A percentile compares a stretch with the other conserved stretches of the same genome.
phyloP scores from a whole-genome alignment of 2,888 invertebrate genomes.

The Archips crataeganus region DNA sequence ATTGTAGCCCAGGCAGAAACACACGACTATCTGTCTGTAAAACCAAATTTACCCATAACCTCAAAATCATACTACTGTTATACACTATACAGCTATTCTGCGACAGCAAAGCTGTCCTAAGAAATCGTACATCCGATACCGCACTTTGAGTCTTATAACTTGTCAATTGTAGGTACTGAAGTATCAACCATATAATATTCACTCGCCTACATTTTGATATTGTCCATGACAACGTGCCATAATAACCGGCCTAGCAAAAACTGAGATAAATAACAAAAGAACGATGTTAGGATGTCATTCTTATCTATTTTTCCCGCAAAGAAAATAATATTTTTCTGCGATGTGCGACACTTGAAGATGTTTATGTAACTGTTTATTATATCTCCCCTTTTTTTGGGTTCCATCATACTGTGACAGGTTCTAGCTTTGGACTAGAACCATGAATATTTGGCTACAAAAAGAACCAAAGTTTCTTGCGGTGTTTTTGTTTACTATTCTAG shows the following conservation, averaged over 20 bases:
- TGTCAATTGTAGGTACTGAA: not conserved
- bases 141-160: not conserved
- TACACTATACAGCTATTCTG: not conserved
- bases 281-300: constrained; percentile 40
- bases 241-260: constrained; percentile 38
- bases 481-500: no score
- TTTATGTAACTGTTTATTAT: constrained; percentile 41
- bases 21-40: no score
- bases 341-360: constrained; percentile 42
- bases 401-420: constrained; percentile 10
- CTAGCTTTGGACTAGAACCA: not conserved
- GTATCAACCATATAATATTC: not conserved
- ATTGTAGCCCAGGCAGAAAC: no score
- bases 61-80: no score
- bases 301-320: constrained; percentile 40
- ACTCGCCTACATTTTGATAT: not conserved
- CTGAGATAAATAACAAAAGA: constrained; percentile 41
- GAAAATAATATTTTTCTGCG: constrained; percentile 39
- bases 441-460: not conserved
- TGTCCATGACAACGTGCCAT: constrained; percentile 27
- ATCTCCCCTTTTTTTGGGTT: constrained; percentile 33
- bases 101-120: not conserved
- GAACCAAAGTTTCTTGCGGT: not conserved
- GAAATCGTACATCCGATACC: not conserved
- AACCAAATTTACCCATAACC: no score